Conservation (phyloP, 2,113 vertebrate species). For the Heteronetta atricapilla region DNA sequence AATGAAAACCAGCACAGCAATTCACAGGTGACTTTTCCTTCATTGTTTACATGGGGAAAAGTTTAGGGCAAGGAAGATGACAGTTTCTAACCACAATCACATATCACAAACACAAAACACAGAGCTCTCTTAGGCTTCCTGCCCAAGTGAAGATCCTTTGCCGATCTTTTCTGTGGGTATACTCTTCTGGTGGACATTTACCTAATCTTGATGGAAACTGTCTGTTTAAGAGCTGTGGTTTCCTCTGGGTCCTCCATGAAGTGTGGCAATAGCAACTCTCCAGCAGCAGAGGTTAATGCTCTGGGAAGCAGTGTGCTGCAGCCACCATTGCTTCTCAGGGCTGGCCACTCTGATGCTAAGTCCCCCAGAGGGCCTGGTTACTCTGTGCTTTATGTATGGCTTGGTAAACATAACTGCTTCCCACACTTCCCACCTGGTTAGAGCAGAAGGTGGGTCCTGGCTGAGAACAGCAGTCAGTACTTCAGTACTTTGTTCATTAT, state of each 20-base stretch:
- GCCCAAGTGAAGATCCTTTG: background rate
- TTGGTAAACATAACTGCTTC: background rate
- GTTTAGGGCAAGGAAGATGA: background rate
- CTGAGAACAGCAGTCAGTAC: background rate
- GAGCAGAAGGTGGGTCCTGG: background rate
- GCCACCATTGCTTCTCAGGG: rapidly evolving
- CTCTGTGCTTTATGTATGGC: background rate
- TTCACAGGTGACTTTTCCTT: background rate
- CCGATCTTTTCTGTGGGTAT: background rate
- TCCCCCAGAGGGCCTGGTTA: background rate
- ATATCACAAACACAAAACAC: background rate
- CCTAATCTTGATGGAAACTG: background rate
- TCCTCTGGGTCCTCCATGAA: background rate
- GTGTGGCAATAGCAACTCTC: background rate
- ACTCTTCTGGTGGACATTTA: background rate
- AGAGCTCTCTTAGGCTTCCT: background rate
- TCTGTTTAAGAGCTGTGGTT: background rate
- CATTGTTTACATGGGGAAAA: background rate
- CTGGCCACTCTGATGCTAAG: rapidly evolving
- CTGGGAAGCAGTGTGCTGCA: background rate
- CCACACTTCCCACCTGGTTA: background rate
- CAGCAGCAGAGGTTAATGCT: background rate
- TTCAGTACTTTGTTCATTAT: background rate
- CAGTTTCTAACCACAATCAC: background rate
- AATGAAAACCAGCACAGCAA: background rate